phyloP scores from a whole-genome alignment of 2,888 invertebrate genomes.

The Sthenelais limicola region DNA sequence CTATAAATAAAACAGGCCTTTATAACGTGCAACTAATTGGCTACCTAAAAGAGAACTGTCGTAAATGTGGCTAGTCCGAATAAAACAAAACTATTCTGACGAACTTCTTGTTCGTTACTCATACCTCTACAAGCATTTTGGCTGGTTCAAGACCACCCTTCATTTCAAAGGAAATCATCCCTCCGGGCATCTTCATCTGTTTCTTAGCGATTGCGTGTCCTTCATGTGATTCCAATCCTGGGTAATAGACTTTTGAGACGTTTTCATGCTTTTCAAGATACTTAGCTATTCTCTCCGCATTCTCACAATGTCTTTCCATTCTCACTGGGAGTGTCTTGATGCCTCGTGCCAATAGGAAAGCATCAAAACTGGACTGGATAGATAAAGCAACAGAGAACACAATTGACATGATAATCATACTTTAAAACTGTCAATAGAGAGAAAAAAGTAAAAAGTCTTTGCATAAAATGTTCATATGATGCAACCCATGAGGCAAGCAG shows the following conservation, averaged over 20 bases:
- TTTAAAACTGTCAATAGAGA: too few species aligned
- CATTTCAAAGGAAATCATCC: slow-evolving; percentile 91
- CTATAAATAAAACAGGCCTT: too few species aligned
- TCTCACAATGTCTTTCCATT: slow-evolving; percentile 91
- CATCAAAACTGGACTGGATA: slow-evolving; percentile 48
- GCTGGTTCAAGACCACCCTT: slow-evolving; percentile 84
- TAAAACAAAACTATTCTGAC: too few species aligned
- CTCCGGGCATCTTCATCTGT: slow-evolving; percentile 89
- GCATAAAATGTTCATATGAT: too few species aligned
- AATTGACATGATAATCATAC: too few species aligned
- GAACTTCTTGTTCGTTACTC: not conserved
- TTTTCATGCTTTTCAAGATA: slow-evolving; percentile 78
- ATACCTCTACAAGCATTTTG: slow-evolving; percentile 76
- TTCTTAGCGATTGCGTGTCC: slow-evolving; percentile 74
- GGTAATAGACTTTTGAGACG: slow-evolving; percentile 77
- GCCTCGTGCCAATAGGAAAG: slow-evolving; percentile 74
- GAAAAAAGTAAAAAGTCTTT: too few species aligned
- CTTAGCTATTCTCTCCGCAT: slow-evolving; percentile 83
- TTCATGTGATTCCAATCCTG: slow-evolving; percentile 74
- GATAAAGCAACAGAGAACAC: too few species aligned
- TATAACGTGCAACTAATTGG: too few species aligned
- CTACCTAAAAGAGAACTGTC: too few species aligned
- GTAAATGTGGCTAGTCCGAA: too few species aligned
- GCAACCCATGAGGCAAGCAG: too few species aligned
- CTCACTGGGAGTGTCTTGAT: slow-evolving; percentile 92